Evolutionary conservation across 2,113 vertebrate genomes (phyloP).

Genomic region (Megalops atlanticus): DNA sequence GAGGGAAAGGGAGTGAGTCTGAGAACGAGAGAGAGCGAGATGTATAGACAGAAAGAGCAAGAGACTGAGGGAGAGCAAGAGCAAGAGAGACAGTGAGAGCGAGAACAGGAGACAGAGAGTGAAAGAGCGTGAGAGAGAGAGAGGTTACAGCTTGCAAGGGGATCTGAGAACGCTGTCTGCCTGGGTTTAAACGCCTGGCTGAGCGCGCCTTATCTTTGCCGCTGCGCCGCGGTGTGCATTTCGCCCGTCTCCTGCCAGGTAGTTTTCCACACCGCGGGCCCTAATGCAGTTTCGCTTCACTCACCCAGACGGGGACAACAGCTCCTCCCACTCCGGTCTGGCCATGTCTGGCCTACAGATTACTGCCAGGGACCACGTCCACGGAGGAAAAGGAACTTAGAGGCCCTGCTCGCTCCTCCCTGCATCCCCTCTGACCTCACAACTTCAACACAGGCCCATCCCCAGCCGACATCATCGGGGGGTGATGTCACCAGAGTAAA

Average conservation of each 20-base stretch:
- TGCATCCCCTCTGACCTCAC: neutral
- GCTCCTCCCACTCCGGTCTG: neutral
- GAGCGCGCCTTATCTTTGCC: neutral
- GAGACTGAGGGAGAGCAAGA: neutral
- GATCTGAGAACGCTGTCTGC: neutral
- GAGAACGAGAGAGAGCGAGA: slow-evolving; percentile 6
- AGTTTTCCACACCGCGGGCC: neutral
- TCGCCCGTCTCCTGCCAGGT: neutral
- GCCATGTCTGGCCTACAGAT: neutral
- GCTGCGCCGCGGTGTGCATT: neutral
- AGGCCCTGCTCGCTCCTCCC: neutral
- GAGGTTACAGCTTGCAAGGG: slow-evolving; percentile 11
- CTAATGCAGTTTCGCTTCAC: neutral
- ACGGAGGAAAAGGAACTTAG: too few relatives aligned
- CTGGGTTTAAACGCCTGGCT: slow-evolving; percentile 15
- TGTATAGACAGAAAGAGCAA: too few relatives aligned
- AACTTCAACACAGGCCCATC: too few relatives aligned
- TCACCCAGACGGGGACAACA: neutral
- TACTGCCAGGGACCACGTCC: neutral
- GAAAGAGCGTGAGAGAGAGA: neutral
- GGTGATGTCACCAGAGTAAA: too few relatives aligned
- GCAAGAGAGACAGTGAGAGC: neutral
- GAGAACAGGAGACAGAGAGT: neutral
- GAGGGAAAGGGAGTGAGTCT: neutral
- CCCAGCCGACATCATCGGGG: too few relatives aligned